A percentile compares a stretch with the other conserved stretches of the same genome.
Conservation (phyloP, 2,113 vertebrate species). For the Asarcornis scutulata region DNA sequence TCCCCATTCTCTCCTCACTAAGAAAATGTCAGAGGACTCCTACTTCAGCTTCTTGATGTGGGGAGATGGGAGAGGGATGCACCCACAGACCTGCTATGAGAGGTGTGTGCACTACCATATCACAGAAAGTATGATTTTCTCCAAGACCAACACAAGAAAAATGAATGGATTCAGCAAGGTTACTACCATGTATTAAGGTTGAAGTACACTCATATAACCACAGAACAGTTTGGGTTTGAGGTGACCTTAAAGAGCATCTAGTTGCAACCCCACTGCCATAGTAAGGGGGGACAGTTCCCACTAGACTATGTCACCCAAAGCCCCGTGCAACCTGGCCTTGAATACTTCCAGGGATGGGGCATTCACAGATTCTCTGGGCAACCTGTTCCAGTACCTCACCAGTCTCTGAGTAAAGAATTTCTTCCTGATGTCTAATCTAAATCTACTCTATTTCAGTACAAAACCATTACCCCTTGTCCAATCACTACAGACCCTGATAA, state of each 20-base stretch:
- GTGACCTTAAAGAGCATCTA: background rate
- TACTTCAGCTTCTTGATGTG: background rate
- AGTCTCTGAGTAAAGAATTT: too few species aligned
- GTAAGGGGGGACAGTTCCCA: background rate
- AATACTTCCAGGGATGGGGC: background rate
- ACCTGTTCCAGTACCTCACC: background rate
- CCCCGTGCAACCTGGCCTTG: background rate
- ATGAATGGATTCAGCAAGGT: background rate
- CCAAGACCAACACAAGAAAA: background rate
- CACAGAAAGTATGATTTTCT: background rate
- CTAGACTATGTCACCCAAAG: background rate
- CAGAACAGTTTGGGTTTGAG: background rate
- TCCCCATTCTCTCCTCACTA: background rate
- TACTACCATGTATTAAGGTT: background rate
- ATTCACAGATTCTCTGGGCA: background rate
- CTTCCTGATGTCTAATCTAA: too few species aligned
- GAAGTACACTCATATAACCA: background rate
- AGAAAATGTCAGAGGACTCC: background rate
- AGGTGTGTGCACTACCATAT: fast-evolving
- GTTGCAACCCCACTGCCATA: background rate
- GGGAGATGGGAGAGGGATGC: background rate
- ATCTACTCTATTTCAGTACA: too few species aligned
- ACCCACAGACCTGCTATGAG: background rate
- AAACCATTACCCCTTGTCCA: too few species aligned
- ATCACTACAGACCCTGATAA: too few species aligned